These are phyloP conservation scores for Parnassius glacialis DNA, from an alignment of 2,888 invertebrate genomes.

Conservation along the genomic window DNA sequence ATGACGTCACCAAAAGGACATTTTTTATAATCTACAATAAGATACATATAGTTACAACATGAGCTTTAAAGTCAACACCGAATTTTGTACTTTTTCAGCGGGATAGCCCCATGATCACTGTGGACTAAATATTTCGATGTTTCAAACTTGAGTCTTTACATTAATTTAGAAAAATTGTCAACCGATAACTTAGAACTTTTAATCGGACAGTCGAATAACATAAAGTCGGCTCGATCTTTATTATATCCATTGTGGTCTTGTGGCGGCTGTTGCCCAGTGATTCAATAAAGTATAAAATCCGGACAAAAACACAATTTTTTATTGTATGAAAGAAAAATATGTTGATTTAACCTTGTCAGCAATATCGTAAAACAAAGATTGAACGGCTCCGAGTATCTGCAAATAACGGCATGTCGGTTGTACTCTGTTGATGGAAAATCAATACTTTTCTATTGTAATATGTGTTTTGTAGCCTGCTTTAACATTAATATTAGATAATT, in stretches of 20 bases:
- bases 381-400: conserved; percentile 77
- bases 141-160: conserved; percentile 71
- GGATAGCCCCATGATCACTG: conserved; percentile 74
- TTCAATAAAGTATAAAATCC: conserved; percentile 73
- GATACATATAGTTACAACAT: conserved; percentile 70
- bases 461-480: conserved; percentile 76
- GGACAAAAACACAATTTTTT: conserved; percentile 47
- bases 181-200: conserved; percentile 67
- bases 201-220: conserved; percentile 52
- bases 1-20: conserved; percentile 66
- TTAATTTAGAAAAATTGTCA: conserved; percentile 77
- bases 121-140: conserved; percentile 80
- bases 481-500: conserved; percentile 63
- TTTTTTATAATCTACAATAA: conserved; percentile 52
- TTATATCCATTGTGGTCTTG: conserved; percentile 78
- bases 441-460: conserved; percentile 79
- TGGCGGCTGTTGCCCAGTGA: conserved; percentile 70
- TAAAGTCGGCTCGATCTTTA: conserved; percentile 58
- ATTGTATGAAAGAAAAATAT: conserved; percentile 2
- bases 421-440: conserved; percentile 74
- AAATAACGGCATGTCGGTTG: conserved; percentile 76
- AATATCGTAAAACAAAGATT: conserved; percentile 38
- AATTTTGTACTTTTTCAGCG: conserved; percentile 79
- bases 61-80: conserved; percentile 75
- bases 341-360: conserved; percentile 17